phyloP scores from a whole-genome alignment of 2,888 invertebrate genomes.

The Mongoloraphidia duomilia region DNA sequence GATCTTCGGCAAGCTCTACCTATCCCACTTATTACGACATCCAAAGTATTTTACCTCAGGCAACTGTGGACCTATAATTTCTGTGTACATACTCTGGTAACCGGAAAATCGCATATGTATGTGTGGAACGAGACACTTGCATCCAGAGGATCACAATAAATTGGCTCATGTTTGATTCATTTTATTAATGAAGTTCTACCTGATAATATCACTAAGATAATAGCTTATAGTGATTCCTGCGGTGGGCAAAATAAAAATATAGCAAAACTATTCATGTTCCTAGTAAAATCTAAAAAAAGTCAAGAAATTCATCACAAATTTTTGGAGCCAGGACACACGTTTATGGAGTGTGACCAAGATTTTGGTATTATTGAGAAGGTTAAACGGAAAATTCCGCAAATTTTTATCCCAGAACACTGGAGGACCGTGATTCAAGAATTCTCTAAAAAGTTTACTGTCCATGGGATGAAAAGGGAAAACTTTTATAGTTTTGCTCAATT shows the following conservation, averaged over 20 bases:
- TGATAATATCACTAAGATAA: constrained; percentile 3
- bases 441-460: no score
- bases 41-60: constrained; percentile 12
- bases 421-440: no score
- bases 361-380: no score
- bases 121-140: constrained; percentile 11
- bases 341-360: no score
- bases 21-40: constrained; percentile 13
- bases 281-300: no score
- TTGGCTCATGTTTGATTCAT: constrained; percentile 7
- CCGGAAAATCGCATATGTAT: constrained; percentile 8
- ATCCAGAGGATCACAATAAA: constrained; percentile 10
- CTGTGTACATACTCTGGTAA: constrained; percentile 6
- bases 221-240: constrained; percentile 8
- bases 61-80: neutral
- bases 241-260: constrained; percentile 10
- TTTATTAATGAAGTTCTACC: neutral
- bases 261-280: no score
- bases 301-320: no score
- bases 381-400: no score
- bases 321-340: no score
- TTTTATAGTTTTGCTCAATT: no score
- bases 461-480: no score
- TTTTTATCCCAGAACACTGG: no score
- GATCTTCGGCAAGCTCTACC: constrained; percentile 15